Base-by-base conservation (phyloP, 1,140 invertebrate genomes). In the Melipona quadrifasciata region DNA sequence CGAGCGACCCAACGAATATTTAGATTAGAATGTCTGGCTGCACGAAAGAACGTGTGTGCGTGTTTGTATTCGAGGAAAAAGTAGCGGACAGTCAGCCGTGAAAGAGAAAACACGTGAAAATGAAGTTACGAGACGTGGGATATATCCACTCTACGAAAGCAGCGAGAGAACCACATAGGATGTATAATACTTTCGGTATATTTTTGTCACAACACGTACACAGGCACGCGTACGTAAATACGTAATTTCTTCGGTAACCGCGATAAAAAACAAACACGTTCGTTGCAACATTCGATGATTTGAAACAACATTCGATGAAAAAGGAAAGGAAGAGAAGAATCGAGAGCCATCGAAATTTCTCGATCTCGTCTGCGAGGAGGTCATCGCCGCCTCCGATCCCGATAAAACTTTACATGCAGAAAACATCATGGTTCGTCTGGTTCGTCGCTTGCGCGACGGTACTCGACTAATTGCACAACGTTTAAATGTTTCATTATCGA, bases 351-450 rank as follows among this genome's bases (percentile, higher is more conserved):
- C 51, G 58, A 39, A 47, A 27, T 58, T 24, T 24, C 31, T 21
- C 51, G 61, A 86, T 53, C n/a, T n/a, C 17, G 73, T 17, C 6
- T 24, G 14, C n/a, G 55, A 2, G 47, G 78, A 82, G 84, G 67
- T 71, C 84, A 72, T 86, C 86, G 77, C 19, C 58, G 58, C 1
- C 51, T 81, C 3, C 77, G 61, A n/a, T 72, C 55, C 73, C 58
- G 83, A 86, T 85, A 76, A 78, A 82, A 82, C 55, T 58, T 68
- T 12, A 39, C 84, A 17, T 61, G 68, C 31, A 65, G 31, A 71
- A 82, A 81, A 72, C 67, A 72, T 82, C n/a, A 76, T 47, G 55
- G 24, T 24, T 65, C 57, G 73, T 68, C 61, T 68, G 47, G 65
- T 55, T 5, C 1, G 11, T 68, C 68, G 51, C 24, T 14, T 24